Evolutionary conservation across 2,113 vertebrate species (phyloP).

Genomic region (Caranx melampygus): DNA sequence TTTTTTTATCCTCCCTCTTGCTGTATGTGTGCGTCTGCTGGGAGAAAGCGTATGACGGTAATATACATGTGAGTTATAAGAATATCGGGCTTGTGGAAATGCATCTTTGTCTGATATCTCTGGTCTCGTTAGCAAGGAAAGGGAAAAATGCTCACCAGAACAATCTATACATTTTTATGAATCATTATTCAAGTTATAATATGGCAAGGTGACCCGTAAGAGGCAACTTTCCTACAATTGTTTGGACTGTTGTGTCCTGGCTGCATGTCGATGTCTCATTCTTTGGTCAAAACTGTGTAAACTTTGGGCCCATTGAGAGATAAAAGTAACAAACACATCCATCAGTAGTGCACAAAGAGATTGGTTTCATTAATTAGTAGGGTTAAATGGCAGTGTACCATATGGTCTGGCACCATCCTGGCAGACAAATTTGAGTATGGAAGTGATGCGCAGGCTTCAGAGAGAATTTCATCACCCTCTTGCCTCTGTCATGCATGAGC

Average conservation of each 20-base stretch:
- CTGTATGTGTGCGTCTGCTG: slow-evolving; percentile 55
- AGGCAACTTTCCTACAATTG: slow-evolving; percentile 14
- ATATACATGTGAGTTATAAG: slow-evolving; percentile 47
- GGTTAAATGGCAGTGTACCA: slow-evolving; percentile 63
- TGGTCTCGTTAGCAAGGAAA: slow-evolving; percentile 44
- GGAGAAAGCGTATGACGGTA: slow-evolving; percentile 52
- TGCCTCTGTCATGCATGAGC: slow-evolving; percentile 31
- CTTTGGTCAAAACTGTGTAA: slow-evolving; percentile 32
- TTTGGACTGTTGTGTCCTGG: background rate
- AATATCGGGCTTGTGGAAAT: slow-evolving; percentile 68
- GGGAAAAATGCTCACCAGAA: slow-evolving; percentile 26
- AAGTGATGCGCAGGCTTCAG: slow-evolving; percentile 42
- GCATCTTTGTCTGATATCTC: slow-evolving; percentile 66
- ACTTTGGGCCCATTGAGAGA: slow-evolving; percentile 43
- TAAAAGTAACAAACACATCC: slow-evolving; percentile 44
- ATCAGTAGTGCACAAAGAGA: slow-evolving; percentile 59
- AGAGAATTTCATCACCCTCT: slow-evolving; percentile 24
- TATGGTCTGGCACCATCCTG: slow-evolving; percentile 62
- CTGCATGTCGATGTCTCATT: background rate
- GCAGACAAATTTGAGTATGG: slow-evolving; percentile 46
- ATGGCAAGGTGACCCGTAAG: slow-evolving; percentile 46
- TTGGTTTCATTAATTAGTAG: slow-evolving; percentile 70
- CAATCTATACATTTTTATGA: slow-evolving; percentile 34
- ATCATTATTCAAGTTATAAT: slow-evolving; percentile 49
- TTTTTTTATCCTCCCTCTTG: slow-evolving; percentile 28